phyloP scores from a whole-genome alignment of 2,888 invertebrate genomes.

The Mesodorylaimus sp. region DNA sequence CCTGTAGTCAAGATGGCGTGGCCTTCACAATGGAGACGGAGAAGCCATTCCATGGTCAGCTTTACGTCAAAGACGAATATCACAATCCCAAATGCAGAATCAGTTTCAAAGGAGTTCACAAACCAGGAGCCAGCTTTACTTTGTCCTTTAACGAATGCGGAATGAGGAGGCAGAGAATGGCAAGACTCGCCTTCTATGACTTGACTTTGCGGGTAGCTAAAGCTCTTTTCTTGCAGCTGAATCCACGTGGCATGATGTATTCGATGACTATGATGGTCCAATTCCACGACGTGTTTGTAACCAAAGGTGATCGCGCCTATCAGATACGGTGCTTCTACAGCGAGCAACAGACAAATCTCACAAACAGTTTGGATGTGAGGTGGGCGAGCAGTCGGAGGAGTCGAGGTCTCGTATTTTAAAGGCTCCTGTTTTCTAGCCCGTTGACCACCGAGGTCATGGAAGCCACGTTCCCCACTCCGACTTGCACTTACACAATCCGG shows the following conservation, averaged over 20 bases:
- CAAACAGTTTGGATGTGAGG: conserved; percentile 7
- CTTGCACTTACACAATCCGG: conserved; percentile 10
- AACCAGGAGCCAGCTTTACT: conserved; percentile 6
- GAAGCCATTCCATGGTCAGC: conserved; percentile 10
- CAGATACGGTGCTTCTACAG: conserved; percentile 11
- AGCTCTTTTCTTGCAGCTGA: too few species aligned
- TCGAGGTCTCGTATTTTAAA: background rate
- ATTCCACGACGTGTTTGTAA: conserved; percentile 12
- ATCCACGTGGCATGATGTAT: conserved; percentile 12
- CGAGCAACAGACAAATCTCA: conserved; percentile 5
- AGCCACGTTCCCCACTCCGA: conserved; percentile 7
- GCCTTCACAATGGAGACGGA: conserved; percentile 11
- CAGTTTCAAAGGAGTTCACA: conserved; percentile 1
- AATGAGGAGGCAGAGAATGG: conserved; percentile 12
- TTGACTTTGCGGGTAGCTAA: background rate
- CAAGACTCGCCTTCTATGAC: background rate
- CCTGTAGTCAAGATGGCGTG: conserved; percentile 8
- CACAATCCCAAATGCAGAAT: conserved; percentile 9
- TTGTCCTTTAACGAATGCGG: conserved; percentile 12
- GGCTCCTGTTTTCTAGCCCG: conserved; percentile 2
- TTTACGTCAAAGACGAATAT: conserved; percentile 11
- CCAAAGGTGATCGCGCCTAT: conserved; percentile 10
- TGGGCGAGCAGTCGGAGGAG: too few species aligned
- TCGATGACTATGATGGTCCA: conserved; percentile 10
- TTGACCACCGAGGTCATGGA: conserved; percentile 9